Conservation (phyloP, 2,888 invertebrate species). For the Diaphora mendica region DNA sequence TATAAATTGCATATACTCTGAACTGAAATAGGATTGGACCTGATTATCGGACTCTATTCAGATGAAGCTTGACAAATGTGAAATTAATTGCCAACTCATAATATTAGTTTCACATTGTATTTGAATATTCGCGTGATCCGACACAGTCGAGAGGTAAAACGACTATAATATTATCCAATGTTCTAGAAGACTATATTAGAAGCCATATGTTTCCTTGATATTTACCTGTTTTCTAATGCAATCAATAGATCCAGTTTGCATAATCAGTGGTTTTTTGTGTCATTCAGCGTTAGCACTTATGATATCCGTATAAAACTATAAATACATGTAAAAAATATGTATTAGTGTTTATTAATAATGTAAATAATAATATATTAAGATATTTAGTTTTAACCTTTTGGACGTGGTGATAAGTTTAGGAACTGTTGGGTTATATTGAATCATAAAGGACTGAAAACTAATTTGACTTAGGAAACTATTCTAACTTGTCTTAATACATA, state of each 20-base stretch:
- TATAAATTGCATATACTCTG: constrained; percentile 57
- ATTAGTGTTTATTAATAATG: too few relatives aligned
- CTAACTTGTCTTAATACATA: too few relatives aligned
- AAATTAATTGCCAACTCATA: constrained; percentile 11
- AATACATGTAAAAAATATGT: neutral
- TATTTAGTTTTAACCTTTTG: too few relatives aligned
- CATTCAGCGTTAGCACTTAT: neutral
- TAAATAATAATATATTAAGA: too few relatives aligned
- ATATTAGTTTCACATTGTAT: neutral
- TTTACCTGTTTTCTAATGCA: neutral
- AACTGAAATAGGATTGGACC: constrained; percentile 10
- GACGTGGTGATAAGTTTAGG: too few relatives aligned
- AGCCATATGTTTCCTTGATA: neutral
- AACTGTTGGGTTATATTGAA: too few relatives aligned
- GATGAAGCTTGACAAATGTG: constrained; percentile 15
- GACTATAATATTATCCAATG: neutral
- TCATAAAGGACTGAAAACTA: too few relatives aligned
- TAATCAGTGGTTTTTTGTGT: neutral
- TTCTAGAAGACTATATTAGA: too few relatives aligned
- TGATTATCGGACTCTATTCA: constrained; percentile 18
- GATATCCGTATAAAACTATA: too few relatives aligned
- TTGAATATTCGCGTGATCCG: neutral
- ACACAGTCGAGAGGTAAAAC: too few relatives aligned
- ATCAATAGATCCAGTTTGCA: neutral
- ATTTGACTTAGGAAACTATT: too few relatives aligned